These are phyloP conservation scores for Diabrotica balteata DNA, from an alignment of 2,888 invertebrate genomes.

Conservation along the genomic window DNA sequence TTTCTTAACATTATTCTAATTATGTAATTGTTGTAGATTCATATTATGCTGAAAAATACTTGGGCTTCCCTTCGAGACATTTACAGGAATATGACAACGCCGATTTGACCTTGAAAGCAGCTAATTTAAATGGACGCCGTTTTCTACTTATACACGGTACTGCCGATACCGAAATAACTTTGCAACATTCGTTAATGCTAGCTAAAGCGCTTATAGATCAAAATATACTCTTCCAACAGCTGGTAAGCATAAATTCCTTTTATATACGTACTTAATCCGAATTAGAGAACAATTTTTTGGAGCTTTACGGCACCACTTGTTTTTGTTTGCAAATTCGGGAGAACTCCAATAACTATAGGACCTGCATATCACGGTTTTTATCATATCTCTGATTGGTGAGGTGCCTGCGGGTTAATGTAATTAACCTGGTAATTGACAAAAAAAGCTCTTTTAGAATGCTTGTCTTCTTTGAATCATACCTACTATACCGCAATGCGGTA, in stretches of 20 bases:
- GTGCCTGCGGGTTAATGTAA: no score
- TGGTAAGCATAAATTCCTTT: slow-evolving; percentile 65
- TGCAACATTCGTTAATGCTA: slow-evolving; percentile 85
- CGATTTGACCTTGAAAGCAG: slow-evolving; percentile 80
- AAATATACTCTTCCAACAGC: slow-evolving; percentile 82
- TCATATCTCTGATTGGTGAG: no score
- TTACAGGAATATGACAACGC: slow-evolving; percentile 75
- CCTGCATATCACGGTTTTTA: no score
- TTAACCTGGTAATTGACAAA: no score
- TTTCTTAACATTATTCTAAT: neutral
- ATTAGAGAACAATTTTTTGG: neutral
- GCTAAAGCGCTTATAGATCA: slow-evolving; percentile 83
- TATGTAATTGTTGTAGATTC: slow-evolving; percentile 68
- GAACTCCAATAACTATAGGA: neutral
- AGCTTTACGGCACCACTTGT: no score
- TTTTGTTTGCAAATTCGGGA: no score
- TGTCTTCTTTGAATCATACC: no score
- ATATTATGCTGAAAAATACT: slow-evolving; percentile 89
- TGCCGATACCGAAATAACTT: slow-evolving; percentile 84
- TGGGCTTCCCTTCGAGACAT: slow-evolving; percentile 76
- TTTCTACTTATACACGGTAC: slow-evolving; percentile 82
- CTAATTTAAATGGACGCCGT: slow-evolving; percentile 73
- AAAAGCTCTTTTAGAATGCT: no score
- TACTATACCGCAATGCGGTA: no score
- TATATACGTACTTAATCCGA: neutral